Evolutionary conservation across 2,888 invertebrate genomes (phyloP).

Genomic region (Troilus luridus): DNA sequence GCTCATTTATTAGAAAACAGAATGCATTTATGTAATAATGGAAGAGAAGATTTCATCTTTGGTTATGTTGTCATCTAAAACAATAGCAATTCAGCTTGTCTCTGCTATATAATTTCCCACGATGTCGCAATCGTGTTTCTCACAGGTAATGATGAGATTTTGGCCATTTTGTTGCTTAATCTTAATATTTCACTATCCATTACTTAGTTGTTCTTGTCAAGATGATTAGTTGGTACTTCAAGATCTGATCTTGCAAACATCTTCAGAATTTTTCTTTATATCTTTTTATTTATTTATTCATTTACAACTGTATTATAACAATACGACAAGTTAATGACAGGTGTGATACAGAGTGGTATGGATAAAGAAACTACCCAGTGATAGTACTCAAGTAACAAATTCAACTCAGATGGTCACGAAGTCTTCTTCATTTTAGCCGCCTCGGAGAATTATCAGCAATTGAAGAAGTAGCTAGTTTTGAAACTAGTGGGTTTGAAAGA

Average conservation of each 20-base stretch:
- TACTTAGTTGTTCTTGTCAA: not conserved
- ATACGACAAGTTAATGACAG: no score
- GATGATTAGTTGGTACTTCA: not conserved
- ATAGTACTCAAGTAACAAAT: no score
- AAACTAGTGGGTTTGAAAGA: no score
- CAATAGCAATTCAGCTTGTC: not conserved
- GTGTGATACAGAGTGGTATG: no score
- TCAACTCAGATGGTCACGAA: no score
- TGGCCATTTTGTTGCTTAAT: not conserved
- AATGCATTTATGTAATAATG: not conserved
- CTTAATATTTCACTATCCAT: not conserved
- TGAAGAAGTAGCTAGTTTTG: no score
- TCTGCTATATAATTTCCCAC: constrained; percentile 9
- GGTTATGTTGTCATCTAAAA: not conserved
- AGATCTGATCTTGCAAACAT: not conserved
- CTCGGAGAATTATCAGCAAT: no score
- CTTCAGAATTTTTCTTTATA: no score
- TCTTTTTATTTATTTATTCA: no score
- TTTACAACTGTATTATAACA: no score
- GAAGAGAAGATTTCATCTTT: not conserved
- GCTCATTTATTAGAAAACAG: not conserved
- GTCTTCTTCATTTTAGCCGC: no score
- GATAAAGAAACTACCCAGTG: no score
- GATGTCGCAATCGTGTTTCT: not conserved
- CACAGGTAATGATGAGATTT: not conserved